phyloP scores from a whole-genome alignment of 2,113 vertebrate genomes.

The Brachypteracias leptosomus region DNA sequence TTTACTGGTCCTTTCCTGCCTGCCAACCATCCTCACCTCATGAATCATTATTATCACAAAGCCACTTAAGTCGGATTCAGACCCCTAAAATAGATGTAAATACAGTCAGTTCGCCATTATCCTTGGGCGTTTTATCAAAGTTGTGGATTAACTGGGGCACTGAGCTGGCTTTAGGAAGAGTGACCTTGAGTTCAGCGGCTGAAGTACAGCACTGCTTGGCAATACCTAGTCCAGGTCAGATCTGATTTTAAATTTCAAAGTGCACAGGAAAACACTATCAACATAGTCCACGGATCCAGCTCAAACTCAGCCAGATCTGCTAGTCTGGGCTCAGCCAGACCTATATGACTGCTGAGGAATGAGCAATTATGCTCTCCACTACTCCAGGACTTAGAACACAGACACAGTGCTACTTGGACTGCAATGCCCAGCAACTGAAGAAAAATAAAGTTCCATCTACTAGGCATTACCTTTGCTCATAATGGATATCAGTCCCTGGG shows the following conservation, averaged over 20 bases:
- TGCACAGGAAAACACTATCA: background rate
- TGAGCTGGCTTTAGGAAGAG: constrained; percentile 26
- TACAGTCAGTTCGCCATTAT: background rate
- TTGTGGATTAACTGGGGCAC: constrained; percentile 28
- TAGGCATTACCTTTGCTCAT: background rate
- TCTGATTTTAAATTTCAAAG: background rate
- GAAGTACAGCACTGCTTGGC: background rate
- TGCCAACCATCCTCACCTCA: background rate
- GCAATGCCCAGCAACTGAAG: background rate
- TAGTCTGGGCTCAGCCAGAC: background rate
- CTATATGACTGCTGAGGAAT: background rate
- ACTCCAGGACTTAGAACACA: background rate
- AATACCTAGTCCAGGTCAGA: background rate
- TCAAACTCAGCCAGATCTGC: background rate
- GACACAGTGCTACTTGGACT: background rate
- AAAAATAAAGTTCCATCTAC: background rate
- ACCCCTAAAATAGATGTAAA: constrained; percentile 47
- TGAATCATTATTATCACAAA: constrained; percentile 7
- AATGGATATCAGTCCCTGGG: background rate
- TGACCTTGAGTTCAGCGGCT: constrained; percentile 5
- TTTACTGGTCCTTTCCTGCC: background rate
- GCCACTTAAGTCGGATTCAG: constrained; percentile 35
- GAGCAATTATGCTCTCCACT: background rate
- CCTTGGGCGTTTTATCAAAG: constrained; percentile 43
- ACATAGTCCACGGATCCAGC: background rate